Conservation (phyloP, 2,113 vertebrate genomes). For the Eurystomus gularis region DNA sequence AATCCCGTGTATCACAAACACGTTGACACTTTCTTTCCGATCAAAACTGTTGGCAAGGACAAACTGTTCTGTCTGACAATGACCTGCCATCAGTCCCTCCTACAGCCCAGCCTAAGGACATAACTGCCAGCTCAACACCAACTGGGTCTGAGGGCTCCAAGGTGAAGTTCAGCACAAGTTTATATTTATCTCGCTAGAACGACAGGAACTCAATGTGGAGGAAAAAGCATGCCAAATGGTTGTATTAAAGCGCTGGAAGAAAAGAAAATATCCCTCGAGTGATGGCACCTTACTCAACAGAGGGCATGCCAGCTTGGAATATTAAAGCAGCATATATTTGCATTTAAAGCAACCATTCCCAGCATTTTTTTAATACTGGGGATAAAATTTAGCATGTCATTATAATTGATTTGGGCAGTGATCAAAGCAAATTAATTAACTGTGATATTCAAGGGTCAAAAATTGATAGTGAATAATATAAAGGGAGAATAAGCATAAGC, state of each 20-base stretch:
- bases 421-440: constrained; percentile 49
- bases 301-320: neutral
- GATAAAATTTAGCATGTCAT: neutral
- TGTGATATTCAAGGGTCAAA: constrained; percentile 8
- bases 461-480: neutral
- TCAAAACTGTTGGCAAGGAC: neutral
- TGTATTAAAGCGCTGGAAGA: neutral
- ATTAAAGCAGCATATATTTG: constrained; percentile 29
- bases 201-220: neutral
- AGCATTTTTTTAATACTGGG: neutral
- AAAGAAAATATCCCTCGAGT: neutral
- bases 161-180: neutral
- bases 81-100: neutral
- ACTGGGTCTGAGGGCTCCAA: accelerated
- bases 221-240: neutral
- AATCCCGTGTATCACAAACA: neutral
- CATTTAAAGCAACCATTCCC: constrained; percentile 14
- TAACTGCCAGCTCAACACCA: neutral
- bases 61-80: neutral
- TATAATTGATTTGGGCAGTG: constrained; percentile 17
- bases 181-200: neutral
- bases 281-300: neutral
- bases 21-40: neutral
- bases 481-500: neutral
- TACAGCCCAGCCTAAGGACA: neutral